Conservation (phyloP, 2,888 invertebrate genomes). For the Acanthopleura granulata region DNA sequence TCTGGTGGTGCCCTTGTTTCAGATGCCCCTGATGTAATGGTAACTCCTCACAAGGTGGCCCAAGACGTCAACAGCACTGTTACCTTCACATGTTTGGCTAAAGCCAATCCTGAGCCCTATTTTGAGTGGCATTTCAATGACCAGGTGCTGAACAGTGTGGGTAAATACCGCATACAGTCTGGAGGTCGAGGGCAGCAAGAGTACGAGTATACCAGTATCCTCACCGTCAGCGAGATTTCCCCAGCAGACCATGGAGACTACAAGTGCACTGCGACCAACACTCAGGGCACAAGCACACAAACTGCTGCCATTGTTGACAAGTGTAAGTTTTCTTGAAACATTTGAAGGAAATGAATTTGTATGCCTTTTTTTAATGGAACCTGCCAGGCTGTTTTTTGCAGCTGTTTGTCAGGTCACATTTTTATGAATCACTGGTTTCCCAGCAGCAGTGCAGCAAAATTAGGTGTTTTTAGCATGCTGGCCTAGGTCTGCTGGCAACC, state of each 20-base stretch:
- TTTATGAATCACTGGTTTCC: too few relatives aligned
- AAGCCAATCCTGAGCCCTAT: not conserved
- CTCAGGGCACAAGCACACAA: not conserved
- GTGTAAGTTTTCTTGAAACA: not conserved
- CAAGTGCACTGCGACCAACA: not conserved
- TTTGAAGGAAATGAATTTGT: too few relatives aligned
- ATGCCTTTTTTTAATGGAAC: too few relatives aligned
- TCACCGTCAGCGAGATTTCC: not conserved
- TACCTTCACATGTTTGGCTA: not conserved
- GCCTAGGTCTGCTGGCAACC: too few relatives aligned
- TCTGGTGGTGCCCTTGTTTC: not conserved
- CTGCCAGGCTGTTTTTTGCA: too few relatives aligned
- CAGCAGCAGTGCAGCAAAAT: too few relatives aligned
- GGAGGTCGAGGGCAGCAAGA: not conserved
- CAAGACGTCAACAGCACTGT: not conserved
- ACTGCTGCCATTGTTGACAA: not conserved
- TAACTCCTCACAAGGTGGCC: not conserved
- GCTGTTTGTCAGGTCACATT: too few relatives aligned
- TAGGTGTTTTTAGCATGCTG: too few relatives aligned
- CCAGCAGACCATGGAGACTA: not conserved
- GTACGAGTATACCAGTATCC: not conserved
- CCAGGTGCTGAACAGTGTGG: not conserved
- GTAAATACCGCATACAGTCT: conserved; percentile 14
- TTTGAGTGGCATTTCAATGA: not conserved
- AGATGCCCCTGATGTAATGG: not conserved